phyloP scores from a whole-genome alignment of 2,113 vertebrate genomes.

The Cololabis saira region DNA sequence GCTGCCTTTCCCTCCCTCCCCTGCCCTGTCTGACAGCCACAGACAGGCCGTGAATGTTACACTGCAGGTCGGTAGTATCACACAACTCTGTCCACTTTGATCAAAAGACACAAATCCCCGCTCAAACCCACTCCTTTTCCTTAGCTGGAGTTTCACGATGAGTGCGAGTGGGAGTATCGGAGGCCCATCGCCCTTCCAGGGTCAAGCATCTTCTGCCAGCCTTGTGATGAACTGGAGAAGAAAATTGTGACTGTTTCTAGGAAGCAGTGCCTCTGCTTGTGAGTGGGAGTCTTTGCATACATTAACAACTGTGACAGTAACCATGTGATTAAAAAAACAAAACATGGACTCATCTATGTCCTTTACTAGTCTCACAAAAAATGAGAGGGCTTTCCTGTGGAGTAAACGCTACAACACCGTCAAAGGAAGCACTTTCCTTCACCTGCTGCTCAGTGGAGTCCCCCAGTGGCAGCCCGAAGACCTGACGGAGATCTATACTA shows the following conservation, averaged over 20 bases:
- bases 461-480: slow-evolving; percentile 80
- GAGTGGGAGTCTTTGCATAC: slow-evolving; percentile 38
- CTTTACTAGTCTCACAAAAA: slow-evolving; percentile 80
- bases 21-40: slow-evolving; percentile 74
- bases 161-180: slow-evolving; percentile 64
- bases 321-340: neutral
- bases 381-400: slow-evolving; percentile 87
- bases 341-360: neutral
- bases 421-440: slow-evolving; percentile 79
- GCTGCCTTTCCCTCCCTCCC: slow-evolving; percentile 43
- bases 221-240: slow-evolving; percentile 66
- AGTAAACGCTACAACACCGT: slow-evolving; percentile 80
- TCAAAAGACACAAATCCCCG: neutral
- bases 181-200: slow-evolving; percentile 59
- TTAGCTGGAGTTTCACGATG: slow-evolving; percentile 72
- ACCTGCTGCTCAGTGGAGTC: slow-evolving; percentile 84
- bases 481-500: slow-evolving; percentile 80
- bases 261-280: slow-evolving; percentile 78
- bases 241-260: slow-evolving; percentile 72
- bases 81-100: slow-evolving; percentile 26
- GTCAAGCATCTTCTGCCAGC: slow-evolving; percentile 37
- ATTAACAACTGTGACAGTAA: neutral
- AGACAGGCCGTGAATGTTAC: slow-evolving; percentile 69
- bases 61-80: slow-evolving; percentile 66
- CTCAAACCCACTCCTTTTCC: neutral